Evolutionary conservation across 2,888 invertebrate genomes (phyloP).

Genomic region (Andrena hattorfiana): DNA sequence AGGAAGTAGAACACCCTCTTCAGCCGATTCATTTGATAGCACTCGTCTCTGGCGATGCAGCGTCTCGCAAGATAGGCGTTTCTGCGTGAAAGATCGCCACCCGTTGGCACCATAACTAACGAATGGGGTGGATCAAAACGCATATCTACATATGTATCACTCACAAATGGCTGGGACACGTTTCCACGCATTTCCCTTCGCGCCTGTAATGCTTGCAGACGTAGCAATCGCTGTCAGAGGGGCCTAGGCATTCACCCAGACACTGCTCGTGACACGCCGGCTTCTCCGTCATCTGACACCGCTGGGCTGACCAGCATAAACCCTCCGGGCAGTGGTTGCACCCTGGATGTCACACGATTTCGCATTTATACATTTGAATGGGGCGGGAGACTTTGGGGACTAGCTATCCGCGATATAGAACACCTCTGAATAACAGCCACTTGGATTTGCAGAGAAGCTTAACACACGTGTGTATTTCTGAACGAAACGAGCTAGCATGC

Average conservation of each 20-base stretch:
- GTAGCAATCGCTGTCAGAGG: constrained; percentile 87
- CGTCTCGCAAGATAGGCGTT: constrained; percentile 87
- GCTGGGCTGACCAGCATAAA: constrained; percentile 85
- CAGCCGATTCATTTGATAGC: constrained; percentile 84
- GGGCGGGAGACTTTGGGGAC: no score
- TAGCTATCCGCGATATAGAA: no score
- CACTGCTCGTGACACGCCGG: constrained; percentile 90
- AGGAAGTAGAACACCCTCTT: constrained; percentile 56
- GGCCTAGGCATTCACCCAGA: constrained; percentile 90
- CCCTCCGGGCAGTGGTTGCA: constrained; percentile 88
- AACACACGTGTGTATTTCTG: no score
- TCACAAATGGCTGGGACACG: constrained; percentile 90
- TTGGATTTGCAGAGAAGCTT: no score
- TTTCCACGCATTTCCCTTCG: constrained; percentile 87
- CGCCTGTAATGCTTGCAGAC: constrained; percentile 88
- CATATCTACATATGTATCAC: constrained; percentile 73
- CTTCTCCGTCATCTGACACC: constrained; percentile 86
- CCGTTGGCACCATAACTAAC: background rate
- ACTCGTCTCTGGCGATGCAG: constrained; percentile 91
- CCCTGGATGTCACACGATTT: constrained; percentile 83
- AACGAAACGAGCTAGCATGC: no score
- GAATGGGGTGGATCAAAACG: no score
- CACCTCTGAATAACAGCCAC: no score
- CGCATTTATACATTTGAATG: no score
- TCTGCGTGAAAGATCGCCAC: constrained; percentile 77